Percentiles rank a stretch among this genome's conserved stretches.
Evolutionary conservation across 2,113 vertebrate genomes (phyloP).

Genomic region (Macrotis lagotis): DNA sequence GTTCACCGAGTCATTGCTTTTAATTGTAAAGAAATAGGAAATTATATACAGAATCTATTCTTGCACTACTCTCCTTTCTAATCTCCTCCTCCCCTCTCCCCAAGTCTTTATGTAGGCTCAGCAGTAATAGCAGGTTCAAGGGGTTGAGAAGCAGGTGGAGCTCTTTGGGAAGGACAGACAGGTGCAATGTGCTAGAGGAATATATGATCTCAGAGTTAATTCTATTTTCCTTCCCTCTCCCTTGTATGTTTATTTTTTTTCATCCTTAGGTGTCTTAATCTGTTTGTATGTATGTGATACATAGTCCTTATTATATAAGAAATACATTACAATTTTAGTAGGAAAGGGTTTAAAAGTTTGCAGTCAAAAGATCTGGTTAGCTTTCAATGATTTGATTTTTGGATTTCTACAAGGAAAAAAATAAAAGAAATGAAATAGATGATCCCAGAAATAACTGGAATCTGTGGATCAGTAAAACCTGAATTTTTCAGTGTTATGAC

Average conservation of each 20-base stretch:
- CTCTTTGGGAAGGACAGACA: neutral
- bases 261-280: neutral
- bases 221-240: neutral
- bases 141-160: neutral
- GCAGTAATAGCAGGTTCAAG: neutral
- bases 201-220: neutral
- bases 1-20: neutral
- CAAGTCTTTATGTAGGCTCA: neutral
- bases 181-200: neutral
- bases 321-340: neutral
- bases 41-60: neutral
- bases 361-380: neutral
- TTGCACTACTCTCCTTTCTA: neutral
- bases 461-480: slow-evolving; percentile 8
- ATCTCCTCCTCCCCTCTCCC: neutral
- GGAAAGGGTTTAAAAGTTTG: slow-evolving; percentile 23
- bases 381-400: slow-evolving; percentile 1
- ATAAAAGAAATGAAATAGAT: slow-evolving; percentile 18
- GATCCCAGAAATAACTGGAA: slow-evolving; percentile 7
- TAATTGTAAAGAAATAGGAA: neutral
- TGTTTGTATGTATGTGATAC: neutral
- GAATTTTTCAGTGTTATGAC: neutral
- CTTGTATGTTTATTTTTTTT: neutral
- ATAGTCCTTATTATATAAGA: neutral
- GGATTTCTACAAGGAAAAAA: slow-evolving; percentile 6